Base-by-base conservation (phyloP, 2,888 invertebrate species). In the Oegoconia quadripuncta region DNA sequence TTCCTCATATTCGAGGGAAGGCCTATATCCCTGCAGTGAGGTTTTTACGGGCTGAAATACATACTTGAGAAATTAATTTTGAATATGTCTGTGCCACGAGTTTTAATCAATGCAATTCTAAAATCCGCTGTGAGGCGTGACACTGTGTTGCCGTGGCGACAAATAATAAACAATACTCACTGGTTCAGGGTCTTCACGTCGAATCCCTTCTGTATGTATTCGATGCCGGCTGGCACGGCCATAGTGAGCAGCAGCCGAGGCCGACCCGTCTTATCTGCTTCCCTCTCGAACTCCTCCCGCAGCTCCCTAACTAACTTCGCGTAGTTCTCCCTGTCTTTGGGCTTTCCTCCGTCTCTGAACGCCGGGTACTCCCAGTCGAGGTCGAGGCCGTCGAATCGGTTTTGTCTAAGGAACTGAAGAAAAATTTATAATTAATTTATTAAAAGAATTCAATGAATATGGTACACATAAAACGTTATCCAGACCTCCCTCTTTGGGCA, bases 151-250 rank as follows among this genome's bases (percentile, higher is more conserved):
- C 4, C 18, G 18, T 18, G 7, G 18, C 7, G 26, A 12, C 3
- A 27, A 11, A 35, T 16, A 14, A 17, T 14, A 9, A 14, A 29
- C 34, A 40, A n/a, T 12, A 77, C 89, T 87, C 64, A 95, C 92
- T 92, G 93, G 72, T 95, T 95, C 39, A 98, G 81, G 56, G 93
- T 93, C 44, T 93, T 93, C 39, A 98, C 90, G 60, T 98, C 97
- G 70, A 96, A 98, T 46, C 97, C 97, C 69, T 97, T 96, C 66
- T 96, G 93, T 52, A 97, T 94, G 66, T 97, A 96, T 69, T 97
- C 96, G 53, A 95, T 93, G 14, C 97, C 97, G 1, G 97, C 97
- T 0, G 97, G 97, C 18, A 97, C 96, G 8, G 97, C 97, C 93
- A 97, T 96, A 4, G 97, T 96, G 12, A 98, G 83, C 35, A 97